Percentiles rank a stretch among this genome's conserved stretches.
Evolutionary conservation across 2,797 vertebrate genomes (phyloP).

Genomic region (Pantherophis vulpinus): DNA sequence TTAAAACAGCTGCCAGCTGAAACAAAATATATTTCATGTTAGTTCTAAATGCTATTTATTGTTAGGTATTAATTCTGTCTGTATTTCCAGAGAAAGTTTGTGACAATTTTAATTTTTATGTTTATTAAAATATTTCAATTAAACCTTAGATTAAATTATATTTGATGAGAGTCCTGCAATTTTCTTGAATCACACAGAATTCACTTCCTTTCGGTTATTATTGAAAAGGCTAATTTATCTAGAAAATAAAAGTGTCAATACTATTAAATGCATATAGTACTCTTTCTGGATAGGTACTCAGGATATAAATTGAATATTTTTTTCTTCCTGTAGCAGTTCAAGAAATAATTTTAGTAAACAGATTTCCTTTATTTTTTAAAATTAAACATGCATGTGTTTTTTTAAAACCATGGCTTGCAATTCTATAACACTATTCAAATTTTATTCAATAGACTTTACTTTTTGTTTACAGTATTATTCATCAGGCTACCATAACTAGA

Average conservation of each 20-base stretch:
- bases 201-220: not conserved
- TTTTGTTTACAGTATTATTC: not conserved
- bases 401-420: not conserved
- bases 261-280: not conserved
- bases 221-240: not conserved
- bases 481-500: not conserved
- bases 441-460: not conserved
- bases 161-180: not conserved
- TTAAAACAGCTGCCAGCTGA: slow-evolving; percentile 77
- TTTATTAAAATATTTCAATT: too few relatives aligned
- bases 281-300: not conserved
- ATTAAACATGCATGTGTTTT: not conserved
- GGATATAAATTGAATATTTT: not conserved
- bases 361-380: not conserved
- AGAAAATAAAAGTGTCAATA: not conserved
- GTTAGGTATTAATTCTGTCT: not conserved
- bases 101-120: too few relatives aligned
- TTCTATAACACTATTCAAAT: not conserved
- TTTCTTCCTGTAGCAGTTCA: not conserved
- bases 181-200: not conserved
- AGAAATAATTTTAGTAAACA: not conserved
- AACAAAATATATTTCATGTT: slow-evolving; percentile 22
- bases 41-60: not conserved
- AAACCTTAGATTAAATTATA: too few relatives aligned
- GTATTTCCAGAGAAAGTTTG: not conserved